Conservation (phyloP, 2,113 vertebrate genomes). For the Lucifuga dentata region DNA sequence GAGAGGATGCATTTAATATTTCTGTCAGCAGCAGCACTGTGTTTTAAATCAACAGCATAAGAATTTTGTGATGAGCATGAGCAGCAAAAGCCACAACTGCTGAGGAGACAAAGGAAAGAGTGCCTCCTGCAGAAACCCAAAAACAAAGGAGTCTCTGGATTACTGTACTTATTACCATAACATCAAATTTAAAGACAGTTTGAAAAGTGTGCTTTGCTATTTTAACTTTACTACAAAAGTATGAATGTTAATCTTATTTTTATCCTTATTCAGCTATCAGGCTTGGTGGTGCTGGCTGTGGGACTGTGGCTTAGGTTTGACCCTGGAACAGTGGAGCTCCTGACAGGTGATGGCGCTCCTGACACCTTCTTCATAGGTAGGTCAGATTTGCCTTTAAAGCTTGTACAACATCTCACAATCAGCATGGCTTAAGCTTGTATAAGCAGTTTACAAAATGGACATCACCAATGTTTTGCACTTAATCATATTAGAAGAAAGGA, state of each 20-base stretch:
- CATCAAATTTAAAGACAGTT: neutral
- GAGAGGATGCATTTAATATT: slow-evolving; percentile 32
- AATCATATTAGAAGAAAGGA: no score
- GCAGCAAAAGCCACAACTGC: slow-evolving; percentile 31
- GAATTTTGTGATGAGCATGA: no score
- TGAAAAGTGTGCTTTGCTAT: neutral
- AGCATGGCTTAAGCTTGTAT: no score
- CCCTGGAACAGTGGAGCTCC: slow-evolving; percentile 83
- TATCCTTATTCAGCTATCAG: slow-evolving; percentile 85
- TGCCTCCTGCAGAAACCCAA: slow-evolving; percentile 32
- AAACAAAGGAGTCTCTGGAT: no score
- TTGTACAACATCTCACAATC: no score
- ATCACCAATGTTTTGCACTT: no score
- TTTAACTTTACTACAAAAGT: neutral
- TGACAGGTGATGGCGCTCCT: slow-evolving; percentile 84
- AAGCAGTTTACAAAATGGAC: no score
- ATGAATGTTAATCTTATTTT: neutral
- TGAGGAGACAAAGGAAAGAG: slow-evolving; percentile 28
- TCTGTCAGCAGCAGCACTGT: slow-evolving; percentile 21
- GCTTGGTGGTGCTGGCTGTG: slow-evolving; percentile 89
- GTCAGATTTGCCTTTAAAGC: slow-evolving; percentile 64
- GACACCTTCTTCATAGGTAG: slow-evolving; percentile 92
- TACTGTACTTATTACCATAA: no score
- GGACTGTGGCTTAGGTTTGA: slow-evolving; percentile 96
- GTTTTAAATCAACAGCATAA: slow-evolving; percentile 14